Base-by-base conservation (phyloP, 2,113 vertebrate species). In the Actenoides lindsayi region DNA sequence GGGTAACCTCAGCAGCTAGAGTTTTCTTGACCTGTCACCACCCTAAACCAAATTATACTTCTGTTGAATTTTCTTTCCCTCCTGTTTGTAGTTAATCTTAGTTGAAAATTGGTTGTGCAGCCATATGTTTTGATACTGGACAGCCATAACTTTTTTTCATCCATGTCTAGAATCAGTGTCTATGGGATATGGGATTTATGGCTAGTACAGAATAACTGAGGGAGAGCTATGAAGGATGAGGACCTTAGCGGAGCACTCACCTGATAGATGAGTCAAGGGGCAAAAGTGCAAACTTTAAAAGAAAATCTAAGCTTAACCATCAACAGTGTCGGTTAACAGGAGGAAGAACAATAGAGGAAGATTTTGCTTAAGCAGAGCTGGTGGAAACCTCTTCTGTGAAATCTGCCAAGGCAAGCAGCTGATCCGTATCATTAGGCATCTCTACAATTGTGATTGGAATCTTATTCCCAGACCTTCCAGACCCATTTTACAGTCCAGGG, bases 371-470 rank as follows among this genome's bases (percentile, higher is more conserved):
- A 60, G 74, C 41, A 64, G 81, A 78, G 64, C 33, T 82, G 71
- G 77, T 87, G 68, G 64, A 92, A 93, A 62, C 53, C 65, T 35
- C 65, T 75, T 11, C 62, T 44, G 37, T 69, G 82, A 80, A 80
- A 90, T n/a, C 59, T 94, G 92, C 83, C 91, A 74, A 76, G 59
- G 39, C 70, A 85, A 82, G 76, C 91, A 92, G 91, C 89, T 94
- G 90, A 90, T 80, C 85, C 79, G 46, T 39, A n/a, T 77, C 83
- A 6, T 81, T 74, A 94, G 80, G 65, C 73, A 73, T 91, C 89
- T 92, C 80, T 81, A n/a, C 77, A 76, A 27, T 27, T 87, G 89
- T 69, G 35, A 12, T 28, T 71, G 89, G 64, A 96, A 81, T 84
- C 1, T 0, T 51, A 71, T 60, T 81, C 81, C 73, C 73, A 91